Evolutionary conservation across 1,140 invertebrate genomes (phyloP).

Genomic region (Macrocentrus cingulum): DNA sequence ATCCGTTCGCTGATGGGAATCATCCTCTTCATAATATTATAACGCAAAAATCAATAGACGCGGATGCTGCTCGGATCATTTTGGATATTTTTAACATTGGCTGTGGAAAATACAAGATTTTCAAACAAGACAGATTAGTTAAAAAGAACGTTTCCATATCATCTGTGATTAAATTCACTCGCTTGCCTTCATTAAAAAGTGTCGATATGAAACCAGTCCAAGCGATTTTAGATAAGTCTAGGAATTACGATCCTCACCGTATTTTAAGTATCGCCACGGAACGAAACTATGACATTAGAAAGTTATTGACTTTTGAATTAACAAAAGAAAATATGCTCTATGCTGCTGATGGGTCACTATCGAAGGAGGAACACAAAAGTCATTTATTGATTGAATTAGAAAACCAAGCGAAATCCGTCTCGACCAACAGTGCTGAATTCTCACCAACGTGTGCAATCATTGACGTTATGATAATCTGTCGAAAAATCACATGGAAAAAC

Average conservation of each 20-base stretch:
- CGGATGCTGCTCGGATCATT: background rate
- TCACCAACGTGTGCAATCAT: background rate
- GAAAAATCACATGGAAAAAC: background rate
- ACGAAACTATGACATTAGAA: constrained; percentile 3
- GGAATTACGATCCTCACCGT: background rate
- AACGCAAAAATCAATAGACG: background rate
- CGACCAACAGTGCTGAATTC: too few species aligned
- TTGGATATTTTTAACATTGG: background rate
- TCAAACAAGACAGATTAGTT: background rate
- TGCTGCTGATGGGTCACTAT: background rate
- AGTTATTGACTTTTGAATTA: constrained; percentile 1
- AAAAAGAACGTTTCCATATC: background rate
- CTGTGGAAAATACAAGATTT: background rate
- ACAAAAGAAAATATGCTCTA: background rate
- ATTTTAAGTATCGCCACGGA: background rate
- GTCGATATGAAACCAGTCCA: background rate
- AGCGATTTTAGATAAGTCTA: background rate
- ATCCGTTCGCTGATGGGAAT: background rate
- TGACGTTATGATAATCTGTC: constrained; percentile 15
- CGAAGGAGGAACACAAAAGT: background rate
- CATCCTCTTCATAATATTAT: constrained; percentile 4
- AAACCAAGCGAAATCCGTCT: background rate
- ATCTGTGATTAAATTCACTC: background rate
- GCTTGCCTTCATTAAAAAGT: background rate
- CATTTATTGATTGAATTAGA: background rate